Conservation (phyloP, 92 coral and sea anemone species). For the Diadumene lineata region DNA sequence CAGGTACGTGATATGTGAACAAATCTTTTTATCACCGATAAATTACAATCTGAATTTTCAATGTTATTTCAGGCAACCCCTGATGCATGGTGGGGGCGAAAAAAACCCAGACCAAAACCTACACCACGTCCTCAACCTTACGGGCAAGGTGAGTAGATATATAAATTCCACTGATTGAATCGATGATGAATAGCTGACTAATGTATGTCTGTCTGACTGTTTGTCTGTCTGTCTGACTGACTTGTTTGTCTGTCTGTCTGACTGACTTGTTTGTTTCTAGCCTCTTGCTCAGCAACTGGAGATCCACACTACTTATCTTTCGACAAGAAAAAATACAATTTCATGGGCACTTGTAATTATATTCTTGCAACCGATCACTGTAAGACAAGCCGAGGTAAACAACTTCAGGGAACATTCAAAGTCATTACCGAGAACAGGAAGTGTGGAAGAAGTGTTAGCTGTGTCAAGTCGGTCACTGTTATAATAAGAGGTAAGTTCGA, state of each 20-base stretch:
- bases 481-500: conserved; percentile 19
- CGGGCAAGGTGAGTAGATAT: neutral
- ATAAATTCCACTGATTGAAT: too few relatives aligned
- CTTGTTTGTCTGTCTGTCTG: neutral
- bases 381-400: neutral
- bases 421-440: conserved; percentile 22
- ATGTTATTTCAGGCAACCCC: neutral
- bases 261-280: neutral
- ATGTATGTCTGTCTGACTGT: neutral
- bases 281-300: conserved; percentile 26
- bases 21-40: too few relatives aligned
- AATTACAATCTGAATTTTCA: too few relatives aligned
- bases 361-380: conserved; percentile 32
- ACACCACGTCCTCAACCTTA: neutral
- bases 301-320: conserved; percentile 48
- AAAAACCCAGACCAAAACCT: neutral
- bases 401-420: neutral
- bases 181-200: too few relatives aligned
- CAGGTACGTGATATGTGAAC: too few relatives aligned
- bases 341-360: conserved; percentile 31
- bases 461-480: conserved; percentile 4
- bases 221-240: too few relatives aligned
- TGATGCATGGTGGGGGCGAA: neutral
- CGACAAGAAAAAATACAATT: conserved; percentile 40
- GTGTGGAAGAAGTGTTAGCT: conserved; percentile 2